Percentiles rank a stretch among this genome's conserved stretches.
Evolutionary conservation across 1,140 invertebrate species (phyloP).

Genomic region (Augochlora pura): DNA sequence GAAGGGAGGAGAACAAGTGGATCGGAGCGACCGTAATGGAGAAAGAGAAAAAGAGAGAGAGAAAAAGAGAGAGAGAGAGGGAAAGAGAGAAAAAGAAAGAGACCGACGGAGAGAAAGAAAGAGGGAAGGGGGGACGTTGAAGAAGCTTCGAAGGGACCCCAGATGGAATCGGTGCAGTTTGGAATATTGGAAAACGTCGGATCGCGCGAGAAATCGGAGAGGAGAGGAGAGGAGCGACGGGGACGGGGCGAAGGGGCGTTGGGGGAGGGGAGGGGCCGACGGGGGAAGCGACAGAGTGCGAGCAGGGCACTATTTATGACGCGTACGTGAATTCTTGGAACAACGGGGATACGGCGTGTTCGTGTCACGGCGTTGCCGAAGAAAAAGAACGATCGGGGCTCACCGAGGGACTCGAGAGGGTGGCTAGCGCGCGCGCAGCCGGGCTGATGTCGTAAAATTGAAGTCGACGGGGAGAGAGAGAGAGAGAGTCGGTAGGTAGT

Average conservation of each 20-base stretch:
- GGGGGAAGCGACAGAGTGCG: conserved; percentile 44
- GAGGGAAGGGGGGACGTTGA: conserved; percentile 34
- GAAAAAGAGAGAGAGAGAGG: too few species aligned
- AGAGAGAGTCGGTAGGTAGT: too few species aligned
- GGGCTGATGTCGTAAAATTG: conserved; percentile 20
- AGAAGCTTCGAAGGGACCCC: conserved; percentile 61
- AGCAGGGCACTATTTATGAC: conserved; percentile 77
- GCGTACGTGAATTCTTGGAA: conserved; percentile 77
- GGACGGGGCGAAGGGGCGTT: conserved; percentile 15
- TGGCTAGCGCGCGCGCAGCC: not conserved
- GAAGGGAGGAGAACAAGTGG: not conserved
- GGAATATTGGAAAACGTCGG: conserved; percentile 78
- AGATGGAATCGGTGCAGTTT: conserved; percentile 78
- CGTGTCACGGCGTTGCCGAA: conserved; percentile 41
- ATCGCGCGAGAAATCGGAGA: conserved; percentile 55
- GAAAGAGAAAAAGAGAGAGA: not conserved
- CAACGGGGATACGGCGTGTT: conserved; percentile 63
- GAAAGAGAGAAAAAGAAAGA: conserved; percentile 27
- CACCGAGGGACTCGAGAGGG: conserved; percentile 39
- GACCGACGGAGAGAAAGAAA: conserved; percentile 24
- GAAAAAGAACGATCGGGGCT: conserved; percentile 48
- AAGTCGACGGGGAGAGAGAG: conserved; percentile 7
- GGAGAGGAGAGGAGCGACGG: conserved; percentile 14
- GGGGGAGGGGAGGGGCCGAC: conserved; percentile 7
- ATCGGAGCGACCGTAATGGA: too few species aligned